Base-by-base conservation (phyloP, 2,113 vertebrate genomes). In the Ictidomys tridecemlineatus region DNA sequence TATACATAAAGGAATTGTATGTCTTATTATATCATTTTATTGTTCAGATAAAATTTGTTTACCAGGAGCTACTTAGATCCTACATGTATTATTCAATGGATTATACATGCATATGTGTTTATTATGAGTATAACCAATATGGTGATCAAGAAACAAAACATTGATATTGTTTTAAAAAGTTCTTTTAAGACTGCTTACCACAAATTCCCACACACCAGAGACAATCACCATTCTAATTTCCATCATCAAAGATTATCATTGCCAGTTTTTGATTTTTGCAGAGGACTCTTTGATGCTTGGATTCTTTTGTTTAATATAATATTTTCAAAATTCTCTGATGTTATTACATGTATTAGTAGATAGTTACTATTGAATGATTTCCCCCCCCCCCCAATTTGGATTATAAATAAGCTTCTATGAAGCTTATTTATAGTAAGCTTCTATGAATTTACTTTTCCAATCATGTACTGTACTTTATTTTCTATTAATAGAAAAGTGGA, bases 1-100 rank as follows among this genome's bases (percentile, higher is more conserved):
- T 63, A 3, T 56, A 83, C 16, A 12, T 42, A 69, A 63, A 67
- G 12, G 1, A 89, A 87, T 72, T 89, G 2, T 69, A 76, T 74
- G 2, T 90, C 93, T 93, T 70, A 74, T 56, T 95, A 24, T 14
- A 61, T 87, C 20, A 42, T 91, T 95, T 96, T 79, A 70, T 74
- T 80, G 10, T 67, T 82, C 5, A 61, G 30, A n/a, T 86, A 87
- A 87, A 96, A 61, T 84, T 78, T 73, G 11, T n/a, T 65, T 45
- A 24, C 8, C 48, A n/a, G 51, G 26, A 92, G 86, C 73, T 91
- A 8, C 14, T 74, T 32, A 65, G 45, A 61, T 61, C 42, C 56
- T 78, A 80, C 51, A 42, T 63, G 34, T 45, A 76, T 73, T 89
- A 34, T 24, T 91, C 17, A 56, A 7, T 82, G 58, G 18, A 53